A percentile compares a stretch with the other conserved stretches of the same genome.
Conservation (phyloP, 2,888 invertebrate species). For the Tetrapedia diversipes region DNA sequence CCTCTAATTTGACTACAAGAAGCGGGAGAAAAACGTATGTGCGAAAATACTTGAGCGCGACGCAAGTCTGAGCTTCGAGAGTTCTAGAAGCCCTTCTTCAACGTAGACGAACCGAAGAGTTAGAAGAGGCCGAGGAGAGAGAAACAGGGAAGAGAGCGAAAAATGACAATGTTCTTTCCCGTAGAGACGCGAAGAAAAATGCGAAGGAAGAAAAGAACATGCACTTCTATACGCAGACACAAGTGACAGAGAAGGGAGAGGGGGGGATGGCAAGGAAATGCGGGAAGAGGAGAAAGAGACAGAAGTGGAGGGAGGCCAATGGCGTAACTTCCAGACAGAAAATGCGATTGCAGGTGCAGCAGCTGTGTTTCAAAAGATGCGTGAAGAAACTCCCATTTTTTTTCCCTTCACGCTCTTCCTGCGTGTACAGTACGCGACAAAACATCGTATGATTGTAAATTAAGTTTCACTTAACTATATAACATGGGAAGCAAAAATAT, state of each 20-base stretch:
- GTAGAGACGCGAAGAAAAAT: constrained; percentile 18
- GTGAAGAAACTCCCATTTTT: constrained; percentile 37
- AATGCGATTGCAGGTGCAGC: constrained; percentile 53
- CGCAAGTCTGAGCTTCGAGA: constrained; percentile 45
- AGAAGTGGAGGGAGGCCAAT: constrained; percentile 35
- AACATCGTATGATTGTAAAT: too few relatives aligned
- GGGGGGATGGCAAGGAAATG: not conserved
- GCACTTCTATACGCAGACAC: not conserved
- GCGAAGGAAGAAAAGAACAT: constrained; percentile 16
- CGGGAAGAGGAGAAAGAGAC: not conserved
- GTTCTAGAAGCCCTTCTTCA: constrained; percentile 55
- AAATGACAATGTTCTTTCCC: constrained; percentile 36
- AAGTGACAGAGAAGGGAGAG: not conserved
- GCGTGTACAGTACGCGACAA: too few relatives aligned
- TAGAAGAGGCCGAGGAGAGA: constrained; percentile 10
- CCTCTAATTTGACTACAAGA: too few relatives aligned
- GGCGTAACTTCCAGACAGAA: constrained; percentile 58
- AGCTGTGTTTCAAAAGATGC: constrained; percentile 59
- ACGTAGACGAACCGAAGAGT: constrained; percentile 42
- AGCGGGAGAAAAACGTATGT: constrained; percentile 14
- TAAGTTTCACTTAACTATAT: too few relatives aligned
- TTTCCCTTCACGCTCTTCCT: constrained; percentile 3
- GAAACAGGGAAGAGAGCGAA: constrained; percentile 23
- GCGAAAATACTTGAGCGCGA: constrained; percentile 40
- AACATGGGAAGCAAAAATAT: too few relatives aligned